Evolutionary conservation across 2,888 invertebrate genomes (phyloP), one percentile per base, ranked within the genome.

Genomic region (Eupithecia abbreviata): DNA sequence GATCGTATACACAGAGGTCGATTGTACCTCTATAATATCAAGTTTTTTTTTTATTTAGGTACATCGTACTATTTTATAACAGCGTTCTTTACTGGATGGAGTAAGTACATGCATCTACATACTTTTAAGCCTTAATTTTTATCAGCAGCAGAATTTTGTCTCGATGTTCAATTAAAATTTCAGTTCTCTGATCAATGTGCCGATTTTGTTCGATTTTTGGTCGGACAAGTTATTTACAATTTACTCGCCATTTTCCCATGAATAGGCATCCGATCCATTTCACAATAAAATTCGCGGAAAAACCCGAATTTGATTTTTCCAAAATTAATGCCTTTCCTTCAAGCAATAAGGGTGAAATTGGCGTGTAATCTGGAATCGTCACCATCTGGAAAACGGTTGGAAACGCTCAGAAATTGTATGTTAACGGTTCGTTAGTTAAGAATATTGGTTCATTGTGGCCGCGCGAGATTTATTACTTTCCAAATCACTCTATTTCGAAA

Each of bases 371-470:
- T 86, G 79, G 89, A 91, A 89, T 89, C 88, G 91, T 92, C 90
- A 90, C 91, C 89, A 91, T 91, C 91, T 91, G 91, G 86, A 86
- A 87, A 89, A 87, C 85, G 86, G 87, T 85, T 85, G 85, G 86
- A 86, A 85, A 85, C 84, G 85, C 84, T 84, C 86, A 85, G 89
- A 89, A 90, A 90, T 90, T 90, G 90, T 88, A 86, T 84, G 85
- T 85, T 87, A 84, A 85, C 89, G 89, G 88, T 90, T 90, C 91
- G 90, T 90, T 90, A 91, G 85, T 83, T 85, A 83, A 83, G 88
- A 90, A 91, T 90, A 90, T 90, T 90, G 90, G 89, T 90, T 88
- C 89, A 88, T 88, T 89, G 90, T 85, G 88, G 86, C 84, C 80
- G 81, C 82, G 80, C 79, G 82, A 85, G 86, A 89, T 89, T 89